Conservation (phyloP, 2,113 vertebrate species). For the Nerophis lumbriciformis region DNA sequence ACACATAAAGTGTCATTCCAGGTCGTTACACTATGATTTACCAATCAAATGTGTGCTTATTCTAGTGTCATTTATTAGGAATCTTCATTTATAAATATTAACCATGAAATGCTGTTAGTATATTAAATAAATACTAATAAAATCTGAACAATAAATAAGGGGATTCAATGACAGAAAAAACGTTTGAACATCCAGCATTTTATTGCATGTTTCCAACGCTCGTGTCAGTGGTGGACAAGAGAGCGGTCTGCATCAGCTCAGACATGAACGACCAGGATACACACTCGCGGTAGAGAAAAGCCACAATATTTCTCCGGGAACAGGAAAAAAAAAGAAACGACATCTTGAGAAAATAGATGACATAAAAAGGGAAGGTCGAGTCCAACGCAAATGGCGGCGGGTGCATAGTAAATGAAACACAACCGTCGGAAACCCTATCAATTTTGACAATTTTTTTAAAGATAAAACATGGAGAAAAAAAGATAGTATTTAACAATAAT, state of each 20-base stretch:
- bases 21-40: no score
- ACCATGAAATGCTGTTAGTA: no score
- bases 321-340: constrained; percentile 47
- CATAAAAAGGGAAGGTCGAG: constrained; percentile 24
- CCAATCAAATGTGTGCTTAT: no score
- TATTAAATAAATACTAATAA: no score
- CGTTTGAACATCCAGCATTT: constrained; percentile 93
- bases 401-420: constrained; percentile 39
- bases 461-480: constrained; percentile 55
- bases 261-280: constrained; percentile 91
- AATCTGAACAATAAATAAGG: background rate
- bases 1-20: no score
- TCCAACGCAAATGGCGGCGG: constrained; percentile 31
- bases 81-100: no score
- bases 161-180: constrained; percentile 56
- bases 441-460: constrained; percentile 60
- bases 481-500: constrained; percentile 83
- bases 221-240: constrained; percentile 87
- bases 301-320: constrained; percentile 77
- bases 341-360: constrained; percentile 46
- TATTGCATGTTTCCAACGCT: constrained; percentile 98
- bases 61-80: no score
- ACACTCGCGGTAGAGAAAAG: constrained; percentile 89
- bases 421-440: no score
- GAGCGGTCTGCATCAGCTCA: constrained; percentile 88